Conservation (phyloP, 2,113 vertebrate genomes). For the Phyllopteryx taeniolatus region DNA sequence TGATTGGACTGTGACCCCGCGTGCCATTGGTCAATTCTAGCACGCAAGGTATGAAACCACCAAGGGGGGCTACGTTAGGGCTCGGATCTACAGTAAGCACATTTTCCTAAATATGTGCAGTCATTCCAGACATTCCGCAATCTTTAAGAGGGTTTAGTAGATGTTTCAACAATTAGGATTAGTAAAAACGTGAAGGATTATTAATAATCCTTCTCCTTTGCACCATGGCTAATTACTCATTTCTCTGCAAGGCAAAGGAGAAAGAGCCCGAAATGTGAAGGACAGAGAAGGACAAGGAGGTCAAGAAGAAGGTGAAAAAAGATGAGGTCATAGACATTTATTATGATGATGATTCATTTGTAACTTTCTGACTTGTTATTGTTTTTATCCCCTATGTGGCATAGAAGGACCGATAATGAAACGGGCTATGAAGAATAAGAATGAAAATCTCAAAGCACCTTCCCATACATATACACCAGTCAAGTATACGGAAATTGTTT, state of each 20-base stretch:
- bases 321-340: neutral
- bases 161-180: constrained; percentile 59
- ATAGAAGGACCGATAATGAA: no score
- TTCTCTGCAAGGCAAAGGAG: neutral
- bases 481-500: no score
- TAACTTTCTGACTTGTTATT: neutral
- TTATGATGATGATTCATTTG: neutral
- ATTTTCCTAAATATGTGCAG: neutral
- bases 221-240: constrained; percentile 23
- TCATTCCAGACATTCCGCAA: constrained; percentile 21
- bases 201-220: constrained; percentile 49
- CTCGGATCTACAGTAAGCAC: constrained; percentile 20
- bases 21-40: constrained; percentile 53
- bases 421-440: no score
- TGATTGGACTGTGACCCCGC: constrained; percentile 50
- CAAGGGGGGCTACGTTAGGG: constrained; percentile 29
- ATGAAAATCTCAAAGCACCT: no score
- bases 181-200: constrained; percentile 55
- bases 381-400: no score
- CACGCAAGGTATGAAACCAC: constrained; percentile 53
- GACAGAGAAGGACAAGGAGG: neutral
- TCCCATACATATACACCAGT: no score
- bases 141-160: constrained; percentile 43
- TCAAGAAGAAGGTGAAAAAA: neutral
- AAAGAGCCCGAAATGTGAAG: neutral